phyloP scores from a whole-genome alignment of 2,888 invertebrate genomes.

The Aphodius granarius region DNA sequence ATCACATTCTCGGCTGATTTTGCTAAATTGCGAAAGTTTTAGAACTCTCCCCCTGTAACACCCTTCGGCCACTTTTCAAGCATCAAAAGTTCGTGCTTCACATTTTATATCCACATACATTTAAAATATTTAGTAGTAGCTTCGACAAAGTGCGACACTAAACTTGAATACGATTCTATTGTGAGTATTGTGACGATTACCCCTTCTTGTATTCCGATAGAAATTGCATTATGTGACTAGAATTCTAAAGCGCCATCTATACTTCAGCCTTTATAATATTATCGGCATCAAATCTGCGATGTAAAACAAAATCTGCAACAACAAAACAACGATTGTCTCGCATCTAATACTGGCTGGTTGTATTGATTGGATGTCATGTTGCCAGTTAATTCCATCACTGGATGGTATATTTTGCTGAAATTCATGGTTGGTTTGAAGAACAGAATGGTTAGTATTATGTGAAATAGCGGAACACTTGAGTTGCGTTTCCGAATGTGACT shows the following conservation, averaged over 20 bases:
- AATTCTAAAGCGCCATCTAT: too few relatives aligned
- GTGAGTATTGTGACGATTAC: too few relatives aligned
- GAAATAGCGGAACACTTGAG: background rate
- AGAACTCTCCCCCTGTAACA: background rate
- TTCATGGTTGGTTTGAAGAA: background rate
- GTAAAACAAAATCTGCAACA: too few relatives aligned
- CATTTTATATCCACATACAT: background rate
- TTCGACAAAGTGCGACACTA: too few relatives aligned
- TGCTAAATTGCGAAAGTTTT: background rate
- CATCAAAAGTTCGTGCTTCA: background rate
- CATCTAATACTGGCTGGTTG: too few relatives aligned
- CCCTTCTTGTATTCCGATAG: too few relatives aligned
- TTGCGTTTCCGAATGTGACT: conserved; percentile 9
- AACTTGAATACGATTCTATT: too few relatives aligned
- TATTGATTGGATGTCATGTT: too few relatives aligned
- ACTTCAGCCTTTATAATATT: too few relatives aligned
- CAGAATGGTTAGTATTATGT: background rate
- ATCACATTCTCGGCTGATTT: background rate
- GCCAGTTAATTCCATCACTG: background rate
- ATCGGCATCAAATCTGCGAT: too few relatives aligned
- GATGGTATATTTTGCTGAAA: background rate
- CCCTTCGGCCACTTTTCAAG: background rate
- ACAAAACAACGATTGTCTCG: too few relatives aligned
- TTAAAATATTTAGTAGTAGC: background rate
- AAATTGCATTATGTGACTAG: too few relatives aligned